phyloP scores from a whole-genome alignment of 2,888 invertebrate species.

The Chirona hameri region DNA sequence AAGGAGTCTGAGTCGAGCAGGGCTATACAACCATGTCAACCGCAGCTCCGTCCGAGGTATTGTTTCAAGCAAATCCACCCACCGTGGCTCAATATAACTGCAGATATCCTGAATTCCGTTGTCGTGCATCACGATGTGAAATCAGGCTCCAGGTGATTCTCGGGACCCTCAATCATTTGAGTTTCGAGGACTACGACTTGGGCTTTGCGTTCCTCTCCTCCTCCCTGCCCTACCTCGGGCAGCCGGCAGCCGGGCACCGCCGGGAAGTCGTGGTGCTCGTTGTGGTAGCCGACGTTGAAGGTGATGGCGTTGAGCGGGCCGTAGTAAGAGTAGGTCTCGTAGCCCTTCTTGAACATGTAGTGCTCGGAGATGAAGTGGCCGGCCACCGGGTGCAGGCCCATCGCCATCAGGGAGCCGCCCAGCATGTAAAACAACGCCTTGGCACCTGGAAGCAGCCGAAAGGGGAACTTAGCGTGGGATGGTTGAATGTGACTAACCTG shows the following conservation, averaged over 20 bases:
- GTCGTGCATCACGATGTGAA: no score
- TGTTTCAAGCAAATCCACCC: no score
- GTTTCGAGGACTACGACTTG: neutral
- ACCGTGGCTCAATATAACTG: no score
- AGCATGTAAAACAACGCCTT: conserved; percentile 79
- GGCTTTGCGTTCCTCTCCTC: neutral
- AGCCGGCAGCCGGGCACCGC: conserved; percentile 89
- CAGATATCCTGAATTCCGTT: no score
- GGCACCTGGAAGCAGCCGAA: conserved; percentile 50
- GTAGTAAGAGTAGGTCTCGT: conserved; percentile 97
- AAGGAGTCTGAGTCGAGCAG: no score
- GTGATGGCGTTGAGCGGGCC: conserved; percentile 94
- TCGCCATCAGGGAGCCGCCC: conserved; percentile 80
- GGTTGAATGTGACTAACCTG: no score
- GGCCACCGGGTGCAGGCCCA: conserved; percentile 96
- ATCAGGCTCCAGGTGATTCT: no score
- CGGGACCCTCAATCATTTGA: neutral
- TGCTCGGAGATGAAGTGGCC: conserved; percentile 99
- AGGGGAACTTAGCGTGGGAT: neutral
- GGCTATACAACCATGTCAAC: no score
- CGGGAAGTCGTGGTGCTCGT: conserved; percentile 99
- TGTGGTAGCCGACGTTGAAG: conserved; percentile 98
- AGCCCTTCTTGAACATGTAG: conserved; percentile 96
- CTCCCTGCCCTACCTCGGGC: conserved; percentile 67
- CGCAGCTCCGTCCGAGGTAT: no score